Conservation (phyloP, 2,797 vertebrate genomes). For the Nyctalus aviator region DNA sequence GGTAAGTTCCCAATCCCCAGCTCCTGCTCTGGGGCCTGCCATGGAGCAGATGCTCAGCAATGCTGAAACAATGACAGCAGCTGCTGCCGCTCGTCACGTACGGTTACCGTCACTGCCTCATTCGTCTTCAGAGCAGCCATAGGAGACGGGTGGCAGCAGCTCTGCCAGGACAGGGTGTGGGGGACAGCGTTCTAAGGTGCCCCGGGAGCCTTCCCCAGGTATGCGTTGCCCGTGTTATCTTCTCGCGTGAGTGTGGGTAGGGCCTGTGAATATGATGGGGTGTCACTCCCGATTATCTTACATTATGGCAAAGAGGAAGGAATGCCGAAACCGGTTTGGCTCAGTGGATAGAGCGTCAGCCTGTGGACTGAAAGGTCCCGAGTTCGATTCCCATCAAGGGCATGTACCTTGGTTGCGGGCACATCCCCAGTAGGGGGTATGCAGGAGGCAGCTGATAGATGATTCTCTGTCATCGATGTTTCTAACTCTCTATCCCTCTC, state of each 20-base stretch:
- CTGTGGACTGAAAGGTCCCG: too few species aligned
- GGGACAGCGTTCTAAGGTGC: not conserved
- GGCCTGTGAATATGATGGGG: not conserved
- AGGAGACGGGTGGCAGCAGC: not conserved
- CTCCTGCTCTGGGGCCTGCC: not conserved
- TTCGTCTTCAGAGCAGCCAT: not conserved
- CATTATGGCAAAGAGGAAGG: not conserved
- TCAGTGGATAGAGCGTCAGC: too few species aligned
- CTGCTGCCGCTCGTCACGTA: not conserved
- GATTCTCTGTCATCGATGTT: too few species aligned
- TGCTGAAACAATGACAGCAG: not conserved
- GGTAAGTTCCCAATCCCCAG: not conserved
- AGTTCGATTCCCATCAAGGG: too few species aligned
- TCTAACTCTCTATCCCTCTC: too few species aligned
- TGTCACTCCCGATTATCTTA: not conserved
- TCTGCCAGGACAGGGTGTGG: not conserved
- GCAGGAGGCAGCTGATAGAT: too few species aligned
- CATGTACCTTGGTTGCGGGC: too few species aligned
- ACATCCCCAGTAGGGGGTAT: too few species aligned
- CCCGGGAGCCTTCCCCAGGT: not conserved
- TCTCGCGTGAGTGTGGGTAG: not conserved
- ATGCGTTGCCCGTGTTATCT: accelerated
- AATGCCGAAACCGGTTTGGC: too few species aligned
- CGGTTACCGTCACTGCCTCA: not conserved
- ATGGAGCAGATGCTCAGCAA: not conserved